Evolutionary conservation across 2,113 vertebrate genomes (phyloP).

Genomic region (Calcarius ornatus): DNA sequence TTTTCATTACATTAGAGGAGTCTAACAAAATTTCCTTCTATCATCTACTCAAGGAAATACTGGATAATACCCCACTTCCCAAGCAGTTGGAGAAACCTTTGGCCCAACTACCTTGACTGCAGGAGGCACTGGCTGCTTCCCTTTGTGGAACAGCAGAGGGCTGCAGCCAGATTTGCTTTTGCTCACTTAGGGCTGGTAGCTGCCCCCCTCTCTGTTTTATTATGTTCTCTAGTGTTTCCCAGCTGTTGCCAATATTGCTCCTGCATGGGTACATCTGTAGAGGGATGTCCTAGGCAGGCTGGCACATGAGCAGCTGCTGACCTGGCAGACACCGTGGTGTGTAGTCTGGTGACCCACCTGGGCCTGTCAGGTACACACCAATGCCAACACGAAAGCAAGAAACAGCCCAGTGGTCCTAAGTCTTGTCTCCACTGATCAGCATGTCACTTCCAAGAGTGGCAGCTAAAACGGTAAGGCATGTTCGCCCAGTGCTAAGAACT

Average conservation of each 20-base stretch:
- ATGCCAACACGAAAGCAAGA: neutral
- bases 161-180: neutral
- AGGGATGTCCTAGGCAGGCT: neutral
- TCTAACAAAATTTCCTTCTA: neutral
- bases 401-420: neutral
- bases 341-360: neutral
- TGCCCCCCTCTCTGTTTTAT: neutral
- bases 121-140: neutral
- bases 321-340: fast-evolving
- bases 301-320: neutral
- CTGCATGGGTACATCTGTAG: neutral
- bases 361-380: neutral
- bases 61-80: neutral
- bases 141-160: neutral
- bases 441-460: fast-evolving
- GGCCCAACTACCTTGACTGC: neutral
- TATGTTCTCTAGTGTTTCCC: neutral
- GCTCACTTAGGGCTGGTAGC: neutral
- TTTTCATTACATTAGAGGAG: neutral
- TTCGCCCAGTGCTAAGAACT: neutral
- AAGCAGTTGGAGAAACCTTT: neutral
- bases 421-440: neutral
- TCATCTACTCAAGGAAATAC: neutral
- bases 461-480: fast-evolving
- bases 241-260: neutral